phyloP scores from a whole-genome alignment of 2,797 vertebrate species.

The Dicrostonyx torquatus region DNA sequence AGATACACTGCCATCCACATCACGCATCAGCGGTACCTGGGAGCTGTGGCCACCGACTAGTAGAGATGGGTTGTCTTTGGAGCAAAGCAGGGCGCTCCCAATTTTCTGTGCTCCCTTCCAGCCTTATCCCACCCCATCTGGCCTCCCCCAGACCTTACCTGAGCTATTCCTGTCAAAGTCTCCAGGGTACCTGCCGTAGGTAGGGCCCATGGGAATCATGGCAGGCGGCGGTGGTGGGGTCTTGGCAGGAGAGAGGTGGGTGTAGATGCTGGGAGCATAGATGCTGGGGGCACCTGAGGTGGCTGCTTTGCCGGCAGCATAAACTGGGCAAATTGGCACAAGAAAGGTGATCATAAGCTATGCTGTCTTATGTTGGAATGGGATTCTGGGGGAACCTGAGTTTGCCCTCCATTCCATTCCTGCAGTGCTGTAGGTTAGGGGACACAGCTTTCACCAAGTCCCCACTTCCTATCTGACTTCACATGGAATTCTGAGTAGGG shows the following conservation, averaged over 20 bases:
- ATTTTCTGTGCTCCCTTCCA: background rate
- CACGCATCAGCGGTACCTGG: slow-evolving; percentile 91
- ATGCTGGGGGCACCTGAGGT: slow-evolving; percentile 89
- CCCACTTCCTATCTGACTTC: background rate
- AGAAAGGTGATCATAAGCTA: background rate
- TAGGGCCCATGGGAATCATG: slow-evolving; percentile 78
- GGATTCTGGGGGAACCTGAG: background rate
- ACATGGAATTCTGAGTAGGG: background rate
- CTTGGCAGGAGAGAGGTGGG: slow-evolving; percentile 88
- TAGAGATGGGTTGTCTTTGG: background rate
- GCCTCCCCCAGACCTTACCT: slow-evolving; percentile 82
- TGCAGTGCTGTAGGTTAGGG: background rate
- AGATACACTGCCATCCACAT: slow-evolving; percentile 84
- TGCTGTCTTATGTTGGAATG: background rate
- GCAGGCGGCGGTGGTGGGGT: slow-evolving; percentile 81
- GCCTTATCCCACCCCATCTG: background rate
- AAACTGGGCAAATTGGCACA: slow-evolving; percentile 86
- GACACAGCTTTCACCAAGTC: background rate
- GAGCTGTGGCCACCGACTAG: slow-evolving; percentile 91
- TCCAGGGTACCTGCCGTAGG: slow-evolving; percentile 86
- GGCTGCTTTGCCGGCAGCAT: slow-evolving; percentile 93
- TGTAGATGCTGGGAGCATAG: slow-evolving; percentile 90
- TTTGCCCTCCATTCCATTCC: background rate
- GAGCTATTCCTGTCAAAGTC: slow-evolving; percentile 92
- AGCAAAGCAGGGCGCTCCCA: background rate